Evolutionary conservation across 2,888 invertebrate genomes (phyloP).

Genomic region (Julus scandinavius): DNA sequence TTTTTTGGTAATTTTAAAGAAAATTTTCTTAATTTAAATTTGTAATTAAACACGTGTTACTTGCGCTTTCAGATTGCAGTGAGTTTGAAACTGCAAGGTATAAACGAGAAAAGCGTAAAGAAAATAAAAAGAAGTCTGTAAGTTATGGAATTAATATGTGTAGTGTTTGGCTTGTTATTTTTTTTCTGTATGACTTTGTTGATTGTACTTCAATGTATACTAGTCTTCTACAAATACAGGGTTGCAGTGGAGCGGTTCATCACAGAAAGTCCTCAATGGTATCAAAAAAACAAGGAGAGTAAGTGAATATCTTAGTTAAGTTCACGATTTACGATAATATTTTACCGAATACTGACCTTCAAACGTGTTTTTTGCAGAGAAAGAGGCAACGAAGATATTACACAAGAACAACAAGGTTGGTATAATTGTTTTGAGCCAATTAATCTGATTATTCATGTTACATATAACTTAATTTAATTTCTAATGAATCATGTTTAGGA

Average conservation of each 20-base stretch:
- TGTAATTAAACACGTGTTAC: not conserved
- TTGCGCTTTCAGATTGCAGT: slow-evolving; percentile 80
- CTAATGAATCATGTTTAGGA: not conserved
- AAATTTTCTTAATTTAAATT: not conserved
- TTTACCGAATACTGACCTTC: not conserved
- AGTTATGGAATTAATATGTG: slow-evolving; percentile 59
- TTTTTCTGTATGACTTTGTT: slow-evolving; percentile 1
- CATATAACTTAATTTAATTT: not conserved
- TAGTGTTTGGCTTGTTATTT: not conserved
- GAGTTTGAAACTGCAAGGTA: slow-evolving; percentile 80
- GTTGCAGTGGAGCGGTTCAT: slow-evolving; percentile 79
- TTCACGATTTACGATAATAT: not conserved
- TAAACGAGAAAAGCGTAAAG: slow-evolving; percentile 72
- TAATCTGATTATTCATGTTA: not conserved
- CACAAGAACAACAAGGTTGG: slow-evolving; percentile 56
- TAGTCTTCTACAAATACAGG: slow-evolving; percentile 77
- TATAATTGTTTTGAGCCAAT: too few relatives aligned
- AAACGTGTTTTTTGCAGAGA: slow-evolving; percentile 43
- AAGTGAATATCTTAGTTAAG: slow-evolving; percentile 57
- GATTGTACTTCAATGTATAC: slow-evolving; percentile 54
- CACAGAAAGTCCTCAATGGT: slow-evolving; percentile 64
- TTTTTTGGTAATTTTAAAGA: not conserved
- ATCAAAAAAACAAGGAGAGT: slow-evolving; percentile 65
- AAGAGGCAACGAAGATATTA: slow-evolving; percentile 55
- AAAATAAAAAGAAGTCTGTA: slow-evolving; percentile 69